A percentile compares a stretch with the other conserved stretches of the same genome.
Evolutionary conservation across 1,140 invertebrate species (phyloP).

Genomic region (Carcinoscorpius rotundicauda): DNA sequence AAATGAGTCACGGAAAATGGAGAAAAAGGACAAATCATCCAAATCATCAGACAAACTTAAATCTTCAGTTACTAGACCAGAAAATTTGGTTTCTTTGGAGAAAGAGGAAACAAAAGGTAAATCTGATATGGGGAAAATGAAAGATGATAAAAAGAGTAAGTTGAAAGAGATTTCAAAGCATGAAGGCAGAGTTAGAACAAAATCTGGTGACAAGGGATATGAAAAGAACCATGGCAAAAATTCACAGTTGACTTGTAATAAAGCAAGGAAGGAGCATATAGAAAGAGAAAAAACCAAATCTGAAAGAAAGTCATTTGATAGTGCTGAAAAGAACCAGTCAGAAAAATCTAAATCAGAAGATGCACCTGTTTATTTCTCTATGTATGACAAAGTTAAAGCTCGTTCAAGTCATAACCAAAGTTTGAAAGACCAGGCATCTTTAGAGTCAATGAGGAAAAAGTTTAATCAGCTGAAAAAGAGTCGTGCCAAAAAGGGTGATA

Average conservation of each 20-base stretch:
- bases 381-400: slow-evolving; percentile 97
- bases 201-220: slow-evolving; percentile 3
- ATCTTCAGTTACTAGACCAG: too few species aligned
- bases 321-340: slow-evolving; percentile 13
- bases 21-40: slow-evolving; percentile 12
- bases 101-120: slow-evolving; percentile 25
- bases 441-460: slow-evolving; percentile 75
- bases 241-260: too few species aligned
- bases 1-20: slow-evolving; percentile 15
- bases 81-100: slow-evolving; percentile 14
- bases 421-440: slow-evolving; percentile 64
- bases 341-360: slow-evolving; percentile 42
- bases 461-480: slow-evolving; percentile 78
- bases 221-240: slow-evolving; percentile 1
- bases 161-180: slow-evolving; percentile 8
- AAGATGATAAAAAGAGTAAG: slow-evolving; percentile 16
- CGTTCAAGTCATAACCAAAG: slow-evolving; percentile 57
- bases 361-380: slow-evolving; percentile 82
- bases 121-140: slow-evolving; percentile 11
- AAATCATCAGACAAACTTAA: background rate
- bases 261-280: background rate
- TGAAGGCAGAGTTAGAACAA: slow-evolving; percentile 10
- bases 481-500: slow-evolving; percentile 23
- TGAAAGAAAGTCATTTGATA: slow-evolving; percentile 25
- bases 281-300: slow-evolving; percentile 24